Evolutionary conservation across 2,888 invertebrate species (phyloP).

Genomic region (Iphiclides podalirius): DNA sequence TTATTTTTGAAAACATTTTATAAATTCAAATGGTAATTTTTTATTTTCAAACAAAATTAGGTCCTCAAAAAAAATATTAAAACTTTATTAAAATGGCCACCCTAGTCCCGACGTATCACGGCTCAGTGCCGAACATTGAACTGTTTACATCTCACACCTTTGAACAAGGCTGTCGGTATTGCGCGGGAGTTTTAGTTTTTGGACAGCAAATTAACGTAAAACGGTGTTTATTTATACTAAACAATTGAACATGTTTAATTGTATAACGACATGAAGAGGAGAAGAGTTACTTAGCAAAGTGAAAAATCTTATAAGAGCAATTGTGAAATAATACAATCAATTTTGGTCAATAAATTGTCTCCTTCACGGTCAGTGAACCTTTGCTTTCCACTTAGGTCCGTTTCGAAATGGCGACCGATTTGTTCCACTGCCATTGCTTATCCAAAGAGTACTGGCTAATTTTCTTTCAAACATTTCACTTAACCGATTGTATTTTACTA

Average conservation of each 20-base stretch:
- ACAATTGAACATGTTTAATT: too few species aligned
- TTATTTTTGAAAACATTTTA: too few species aligned
- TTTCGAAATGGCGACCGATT: constrained; percentile 51
- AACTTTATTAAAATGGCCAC: constrained; percentile 12
- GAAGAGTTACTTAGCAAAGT: too few species aligned
- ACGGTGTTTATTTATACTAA: not conserved
- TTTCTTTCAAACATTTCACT: not conserved
- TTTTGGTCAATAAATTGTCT: constrained; percentile 45
- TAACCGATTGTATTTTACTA: not conserved
- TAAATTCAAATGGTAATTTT: too few species aligned
- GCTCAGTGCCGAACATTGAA: constrained; percentile 27
- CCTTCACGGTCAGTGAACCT: constrained; percentile 41
- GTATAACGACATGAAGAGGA: too few species aligned
- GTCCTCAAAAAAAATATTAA: too few species aligned
- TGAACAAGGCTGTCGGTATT: constrained; percentile 18
- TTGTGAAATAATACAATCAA: constrained; percentile 44
- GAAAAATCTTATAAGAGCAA: constrained; percentile 22
- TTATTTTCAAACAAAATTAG: too few species aligned
- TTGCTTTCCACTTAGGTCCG: constrained; percentile 48
- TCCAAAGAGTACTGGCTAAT: not conserved
- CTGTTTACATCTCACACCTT: constrained; percentile 30
- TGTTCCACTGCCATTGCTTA: constrained; percentile 40
- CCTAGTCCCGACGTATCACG: constrained; percentile 14
- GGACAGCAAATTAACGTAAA: constrained; percentile 14
- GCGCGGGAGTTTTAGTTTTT: not conserved